Conservation (phyloP, 2,888 invertebrate genomes). For the Eilema sororculum region DNA sequence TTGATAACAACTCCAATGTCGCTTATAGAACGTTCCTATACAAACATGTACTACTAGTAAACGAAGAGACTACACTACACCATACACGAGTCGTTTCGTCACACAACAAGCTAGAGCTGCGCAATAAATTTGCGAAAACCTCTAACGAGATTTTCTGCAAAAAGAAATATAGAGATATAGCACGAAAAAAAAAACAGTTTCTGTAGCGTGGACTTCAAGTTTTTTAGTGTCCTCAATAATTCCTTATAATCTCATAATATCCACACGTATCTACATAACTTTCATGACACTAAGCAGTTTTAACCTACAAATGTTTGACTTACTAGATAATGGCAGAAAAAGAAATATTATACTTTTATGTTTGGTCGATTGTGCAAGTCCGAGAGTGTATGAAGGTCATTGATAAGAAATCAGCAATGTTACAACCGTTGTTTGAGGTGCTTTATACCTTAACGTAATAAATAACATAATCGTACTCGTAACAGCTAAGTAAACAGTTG, state of each 20-base stretch:
- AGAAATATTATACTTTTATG: constrained; percentile 55
- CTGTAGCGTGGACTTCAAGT: neutral
- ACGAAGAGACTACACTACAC: neutral
- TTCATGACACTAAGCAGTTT: constrained; percentile 3
- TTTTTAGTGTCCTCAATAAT: neutral
- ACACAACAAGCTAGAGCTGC: constrained; percentile 1
- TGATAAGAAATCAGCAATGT: constrained; percentile 82
- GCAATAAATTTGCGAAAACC: constrained; percentile 9
- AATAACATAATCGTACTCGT: constrained; percentile 53
- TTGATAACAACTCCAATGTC: constrained; percentile 21
- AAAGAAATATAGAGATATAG: neutral
- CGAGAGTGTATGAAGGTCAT: constrained; percentile 78
- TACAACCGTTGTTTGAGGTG: constrained; percentile 67
- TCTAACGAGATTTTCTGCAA: constrained; percentile 11
- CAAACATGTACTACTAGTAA: constrained; percentile 1
- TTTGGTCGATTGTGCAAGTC: constrained; percentile 68
- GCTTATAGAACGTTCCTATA: neutral
- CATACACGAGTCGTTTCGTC: constrained; percentile 4
- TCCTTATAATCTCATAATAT: neutral
- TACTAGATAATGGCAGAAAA: constrained; percentile 49
- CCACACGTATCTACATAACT: neutral
- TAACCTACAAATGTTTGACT: constrained; percentile 24
- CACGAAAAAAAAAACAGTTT: no score
- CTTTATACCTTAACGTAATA: constrained; percentile 63
- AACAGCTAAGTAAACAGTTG: constrained; percentile 32